Evolutionary conservation across 2,113 vertebrate genomes (phyloP).

Genomic region (Paralichthys olivaceus): DNA sequence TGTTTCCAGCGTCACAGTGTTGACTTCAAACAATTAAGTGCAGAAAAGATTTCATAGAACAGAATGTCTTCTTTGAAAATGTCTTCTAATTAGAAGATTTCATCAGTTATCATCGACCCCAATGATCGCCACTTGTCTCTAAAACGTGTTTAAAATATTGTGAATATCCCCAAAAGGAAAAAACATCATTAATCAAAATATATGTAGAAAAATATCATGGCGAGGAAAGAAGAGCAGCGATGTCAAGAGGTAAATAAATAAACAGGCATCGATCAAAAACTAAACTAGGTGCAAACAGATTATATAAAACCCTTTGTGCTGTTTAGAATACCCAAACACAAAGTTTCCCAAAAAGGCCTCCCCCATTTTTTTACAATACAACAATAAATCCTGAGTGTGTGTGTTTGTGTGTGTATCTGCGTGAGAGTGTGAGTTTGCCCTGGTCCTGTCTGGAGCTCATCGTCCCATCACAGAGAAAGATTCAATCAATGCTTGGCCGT

Average conservation of each 20-base stretch:
- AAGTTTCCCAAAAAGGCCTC: too few relatives aligned
- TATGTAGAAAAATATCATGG: too few relatives aligned
- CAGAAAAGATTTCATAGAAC: background rate
- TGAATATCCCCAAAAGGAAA: background rate
- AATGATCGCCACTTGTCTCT: background rate
- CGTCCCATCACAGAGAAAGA: conserved; percentile 15
- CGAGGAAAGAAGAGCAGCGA: background rate
- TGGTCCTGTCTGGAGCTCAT: conserved; percentile 20
- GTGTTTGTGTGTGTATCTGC: background rate
- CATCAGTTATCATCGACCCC: background rate
- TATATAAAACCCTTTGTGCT: background rate
- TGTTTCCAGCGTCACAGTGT: too few relatives aligned
- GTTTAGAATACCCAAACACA: conserved; percentile 4
- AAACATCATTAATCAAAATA: background rate
- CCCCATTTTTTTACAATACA: too few relatives aligned
- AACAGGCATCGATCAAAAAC: background rate
- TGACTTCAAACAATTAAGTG: background rate
- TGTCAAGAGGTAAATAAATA: background rate
- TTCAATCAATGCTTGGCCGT: too few relatives aligned
- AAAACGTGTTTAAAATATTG: background rate
- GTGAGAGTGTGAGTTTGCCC: background rate
- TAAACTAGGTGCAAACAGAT: conserved; percentile 7
- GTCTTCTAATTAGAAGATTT: background rate
- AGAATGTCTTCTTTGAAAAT: too few relatives aligned
- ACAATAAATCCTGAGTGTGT: too few relatives aligned